Evolutionary conservation across 2,888 invertebrate species (phyloP), one percentile per base, ranked within the genome.

Genomic region (Drosophila lacicola): DNA sequence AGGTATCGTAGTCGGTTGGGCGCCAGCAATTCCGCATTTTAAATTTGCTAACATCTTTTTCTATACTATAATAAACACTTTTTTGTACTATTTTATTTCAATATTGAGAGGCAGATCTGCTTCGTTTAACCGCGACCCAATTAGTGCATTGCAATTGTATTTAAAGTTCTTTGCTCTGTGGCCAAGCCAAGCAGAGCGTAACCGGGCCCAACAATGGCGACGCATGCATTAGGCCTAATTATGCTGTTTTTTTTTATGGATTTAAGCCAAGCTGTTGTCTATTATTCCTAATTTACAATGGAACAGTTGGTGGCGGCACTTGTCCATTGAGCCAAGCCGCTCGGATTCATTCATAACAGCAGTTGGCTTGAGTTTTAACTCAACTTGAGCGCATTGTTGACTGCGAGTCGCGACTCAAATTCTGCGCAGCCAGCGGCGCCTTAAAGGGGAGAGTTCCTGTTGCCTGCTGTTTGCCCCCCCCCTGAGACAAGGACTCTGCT

Each of bases 211-310:
- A 45, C 44, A 69, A 60, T 60, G 63, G 69, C 58, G 53, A 55
- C 69, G 63, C 44, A 56, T 64, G 55, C 58, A 73, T 64, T 64
- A 54, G 56, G 63, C 14, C 46, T 68, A 60, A 63, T 69, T 73
- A 63, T 53, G 58, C 19, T 44, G n/a, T n/a, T n/a, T 17, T 17
- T 17, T 51, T 69, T 60, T 33, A 44, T 70, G 45, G 47, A 60
- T 64, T 19, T 37, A 61, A 61, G 46, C 57, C 54, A 58, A 58
- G 45, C 58, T 56, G 55, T 10, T 60, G 46, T 29, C 55, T 62
- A 56, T 60, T 74, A 49, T 53, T 56, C 39, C 21, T 14, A 56
- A 74, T 51, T 58, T 74, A 47, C 34, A 74, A 51, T 51, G 29
- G 44, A 65, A 37, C 70, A 65, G 58, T 51, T 64, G 47, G 21